Evolutionary conservation across 2,888 invertebrate species (phyloP), one percentile per base, ranked within the genome.

Genomic region (Camponotus fellah): DNA sequence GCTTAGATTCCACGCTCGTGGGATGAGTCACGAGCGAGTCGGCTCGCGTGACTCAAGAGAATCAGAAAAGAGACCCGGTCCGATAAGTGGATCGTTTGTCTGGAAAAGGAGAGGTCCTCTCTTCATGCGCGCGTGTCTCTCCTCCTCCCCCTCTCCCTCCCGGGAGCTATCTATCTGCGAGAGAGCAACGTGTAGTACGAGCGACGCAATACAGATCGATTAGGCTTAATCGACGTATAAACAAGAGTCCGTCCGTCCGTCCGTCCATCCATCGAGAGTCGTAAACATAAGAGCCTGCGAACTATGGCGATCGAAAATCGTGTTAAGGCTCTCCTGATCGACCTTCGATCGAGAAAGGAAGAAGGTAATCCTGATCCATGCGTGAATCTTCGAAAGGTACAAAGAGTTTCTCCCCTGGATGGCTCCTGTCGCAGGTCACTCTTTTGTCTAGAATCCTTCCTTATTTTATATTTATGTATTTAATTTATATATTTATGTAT

Each of bases 101-200:
- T 90, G 86, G 82, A 90, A 90, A 91, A 91, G 91, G 91, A 89
- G 84, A 91, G 88, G 87, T 90, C 87, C n/a, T n/a, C 53, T 53
- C 90, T 91, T 91, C 91, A 84, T 84, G 84, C 87, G 82, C 81
- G 85, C 83, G 69, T 64, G 68, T 84, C 79, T 81, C 83, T 81
- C 49, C 69, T 76, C 37, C 56, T 56, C 46, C 40, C 43, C 53
- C 77, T 37, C 14, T 58, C 3, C 10, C 26, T 2, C 40, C 37
- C 37, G n/a, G 8, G 64, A 75, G 81, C 74, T 66, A 75, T 83
- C 58, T 26, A 2, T 26, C 26, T 26, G 2, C 26, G 26, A 26
- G 81, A 74, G 82, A 75, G 75, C 65, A 43, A 43, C 82, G 82
- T 76, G 53, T 65, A 68, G 64, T 53, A 53, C n/a, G 53, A 53